Evolutionary conservation across 2,797 vertebrate species (phyloP).

Genomic region (Sebastiscus albofasciatus): DNA sequence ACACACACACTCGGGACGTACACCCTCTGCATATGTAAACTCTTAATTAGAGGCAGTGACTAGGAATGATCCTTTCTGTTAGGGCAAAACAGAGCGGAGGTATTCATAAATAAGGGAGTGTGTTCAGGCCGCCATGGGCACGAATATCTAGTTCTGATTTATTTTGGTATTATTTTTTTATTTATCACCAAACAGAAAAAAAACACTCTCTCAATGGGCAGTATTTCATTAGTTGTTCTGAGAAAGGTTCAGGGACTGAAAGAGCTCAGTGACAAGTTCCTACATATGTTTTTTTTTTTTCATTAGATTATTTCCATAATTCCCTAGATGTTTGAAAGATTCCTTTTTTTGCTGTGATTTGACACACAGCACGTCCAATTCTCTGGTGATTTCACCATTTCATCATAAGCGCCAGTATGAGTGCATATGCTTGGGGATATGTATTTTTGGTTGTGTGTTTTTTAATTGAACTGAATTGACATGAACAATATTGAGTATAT

Average conservation of each 20-base stretch:
- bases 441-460: conserved; percentile 40
- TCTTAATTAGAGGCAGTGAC: conserved; percentile 54
- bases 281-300: not conserved
- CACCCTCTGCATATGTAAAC: conserved; percentile 43
- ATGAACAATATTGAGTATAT: conserved; percentile 15
- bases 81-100: conserved; percentile 29
- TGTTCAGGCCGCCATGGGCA: conserved; percentile 25
- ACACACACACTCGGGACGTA: conserved; percentile 4
- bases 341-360: not conserved
- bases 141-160: conserved; percentile 43
- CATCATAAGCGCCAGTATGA: not conserved
- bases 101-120: conserved; percentile 54
- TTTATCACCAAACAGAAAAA: conserved; percentile 1
- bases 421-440: conserved; percentile 23
- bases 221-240: conserved; percentile 1
- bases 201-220: not conserved
- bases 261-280: not conserved
- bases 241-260: not conserved
- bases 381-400: conserved; percentile 10
- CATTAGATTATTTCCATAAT: not conserved
- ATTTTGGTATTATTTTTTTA: conserved; percentile 32
- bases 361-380: not conserved
- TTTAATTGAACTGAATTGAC: conserved; percentile 39
- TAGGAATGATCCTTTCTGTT: conserved; percentile 49
- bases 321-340: not conserved